Evolutionary conservation across 2,888 invertebrate genomes (phyloP).

Genomic region (Microdon myrmicae): DNA sequence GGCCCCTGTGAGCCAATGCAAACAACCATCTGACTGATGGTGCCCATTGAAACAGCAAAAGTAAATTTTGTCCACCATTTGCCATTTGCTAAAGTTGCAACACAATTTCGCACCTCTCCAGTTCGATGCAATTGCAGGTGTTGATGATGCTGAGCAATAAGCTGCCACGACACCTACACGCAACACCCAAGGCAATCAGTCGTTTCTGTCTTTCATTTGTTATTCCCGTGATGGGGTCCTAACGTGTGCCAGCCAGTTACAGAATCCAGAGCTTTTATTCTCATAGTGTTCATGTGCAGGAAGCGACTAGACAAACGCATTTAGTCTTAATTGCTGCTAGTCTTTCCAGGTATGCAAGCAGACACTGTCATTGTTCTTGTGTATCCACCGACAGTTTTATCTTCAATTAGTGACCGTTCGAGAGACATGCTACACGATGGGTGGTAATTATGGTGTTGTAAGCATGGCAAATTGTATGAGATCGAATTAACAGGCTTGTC

Average conservation of each 20-base stretch:
- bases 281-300: conserved; percentile 6
- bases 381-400: conserved; percentile 16
- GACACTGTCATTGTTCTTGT: conserved; percentile 11
- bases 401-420: background rate
- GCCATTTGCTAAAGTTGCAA: conserved; percentile 43
- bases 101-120: conserved; percentile 17
- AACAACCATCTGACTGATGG: conserved; percentile 29
- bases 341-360: conserved; percentile 13
- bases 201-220: conserved; percentile 31
- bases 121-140: conserved; percentile 43
- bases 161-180: conserved; percentile 34
- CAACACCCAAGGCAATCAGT: conserved; percentile 40
- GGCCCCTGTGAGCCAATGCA: conserved; percentile 3
- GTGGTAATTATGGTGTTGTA: conserved; percentile 26
- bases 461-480: conserved; percentile 4
- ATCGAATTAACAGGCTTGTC: conserved; percentile 11
- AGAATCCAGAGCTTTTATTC: no score
- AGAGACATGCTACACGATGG: conserved; percentile 12
- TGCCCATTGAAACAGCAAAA: conserved; percentile 40
- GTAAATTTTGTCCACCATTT: conserved; percentile 45
- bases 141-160: conserved; percentile 36
- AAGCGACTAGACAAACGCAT: conserved; percentile 34
- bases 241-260: no score
- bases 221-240: conserved; percentile 32
- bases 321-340: conserved; percentile 47